A percentile compares a stretch with the other conserved stretches of the same genome.
Conservation (phyloP, 2,797 vertebrate genomes). For the Toxotes lorentzi region DNA sequence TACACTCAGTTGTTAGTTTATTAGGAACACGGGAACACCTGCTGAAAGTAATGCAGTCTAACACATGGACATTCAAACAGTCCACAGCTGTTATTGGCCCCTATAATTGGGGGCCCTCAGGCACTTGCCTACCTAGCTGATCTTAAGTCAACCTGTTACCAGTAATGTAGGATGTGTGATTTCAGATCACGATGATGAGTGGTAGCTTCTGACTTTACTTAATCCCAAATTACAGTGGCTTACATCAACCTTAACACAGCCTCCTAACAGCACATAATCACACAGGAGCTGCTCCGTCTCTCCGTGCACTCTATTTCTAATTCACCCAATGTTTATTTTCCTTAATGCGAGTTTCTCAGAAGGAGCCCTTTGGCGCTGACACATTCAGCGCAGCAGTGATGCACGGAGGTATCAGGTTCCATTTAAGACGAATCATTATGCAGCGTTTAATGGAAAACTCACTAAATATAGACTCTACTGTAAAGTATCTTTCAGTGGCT, state of each 20-base stretch:
- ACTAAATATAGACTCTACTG: conserved; percentile 50
- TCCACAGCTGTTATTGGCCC: too few relatives aligned
- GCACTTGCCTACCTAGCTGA: too few relatives aligned
- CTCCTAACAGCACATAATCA: conserved; percentile 3
- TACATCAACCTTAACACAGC: conserved; percentile 35
- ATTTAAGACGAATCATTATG: conserved; percentile 51
- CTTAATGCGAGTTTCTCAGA: conserved; percentile 32
- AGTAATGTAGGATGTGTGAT: too few relatives aligned
- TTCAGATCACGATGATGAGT: not conserved
- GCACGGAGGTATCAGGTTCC: conserved; percentile 45
- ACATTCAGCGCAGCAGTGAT: conserved; percentile 42
- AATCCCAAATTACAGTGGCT: conserved; percentile 25
- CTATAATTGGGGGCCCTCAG: too few relatives aligned
- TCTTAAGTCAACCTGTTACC: too few relatives aligned
- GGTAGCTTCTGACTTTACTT: conserved; percentile 1
- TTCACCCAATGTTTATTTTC: conserved; percentile 43
- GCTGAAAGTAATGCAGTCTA: too few relatives aligned
- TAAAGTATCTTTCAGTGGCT: conserved; percentile 48
- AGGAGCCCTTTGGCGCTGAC: conserved; percentile 36
- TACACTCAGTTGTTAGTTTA: too few relatives aligned
- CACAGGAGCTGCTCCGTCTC: conserved; percentile 15
- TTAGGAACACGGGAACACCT: too few relatives aligned
- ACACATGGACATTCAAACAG: too few relatives aligned
- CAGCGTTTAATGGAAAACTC: conserved; percentile 56
- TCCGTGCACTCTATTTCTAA: conserved; percentile 1